Base-by-base conservation (phyloP, 2,113 vertebrate species). In the Urocitellus parryii region DNA sequence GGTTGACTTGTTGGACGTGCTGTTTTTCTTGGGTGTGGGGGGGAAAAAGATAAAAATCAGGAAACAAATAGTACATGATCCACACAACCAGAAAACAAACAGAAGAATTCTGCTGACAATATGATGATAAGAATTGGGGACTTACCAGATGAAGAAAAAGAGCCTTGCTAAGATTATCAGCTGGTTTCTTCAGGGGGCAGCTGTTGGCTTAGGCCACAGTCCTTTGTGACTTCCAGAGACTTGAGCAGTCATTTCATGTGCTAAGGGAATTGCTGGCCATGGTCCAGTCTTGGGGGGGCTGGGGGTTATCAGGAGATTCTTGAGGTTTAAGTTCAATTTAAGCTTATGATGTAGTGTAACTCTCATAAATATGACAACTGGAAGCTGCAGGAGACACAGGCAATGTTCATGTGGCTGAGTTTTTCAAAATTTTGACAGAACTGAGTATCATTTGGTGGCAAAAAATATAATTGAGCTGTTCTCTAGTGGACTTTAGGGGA, bases 331-430 rank as follows among this genome's bases (percentile, higher is more conserved):
- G 84, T 29, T 53, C 67, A 67, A 20, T 65, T 24, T 37, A 29
- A 93, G 12, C 0, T 2, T 42, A 0, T 3, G 1, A 20, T 8
- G 2, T 24, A 32, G 42, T 1, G n/a, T n/a, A 5, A 34, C 32
- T 45, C 48, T 86, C 25, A 27, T 11, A 65, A 79, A 37, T 10
- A 48, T 22, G 56, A 73, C 8, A 39, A 48, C 1, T 27, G 22
- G 25, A 10, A 10, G 18, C 7, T 5, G 58, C 2, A 9, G 20
- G 16, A 74, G 37, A 4, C 0, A 12, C 0, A 22, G 5, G 16
- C 6, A 8, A 8, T 4, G 4, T 0, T 25, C 16, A 1, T 20
- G 53, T 84, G 68, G 68, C 42, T 73, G 32, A 67, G 16, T 65
- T 3, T 20, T 73, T 34, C 13, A n/a, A 45, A 45, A 39, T 61